phyloP scores from a whole-genome alignment of 2,113 vertebrate species.

The Piprites chloris region DNA sequence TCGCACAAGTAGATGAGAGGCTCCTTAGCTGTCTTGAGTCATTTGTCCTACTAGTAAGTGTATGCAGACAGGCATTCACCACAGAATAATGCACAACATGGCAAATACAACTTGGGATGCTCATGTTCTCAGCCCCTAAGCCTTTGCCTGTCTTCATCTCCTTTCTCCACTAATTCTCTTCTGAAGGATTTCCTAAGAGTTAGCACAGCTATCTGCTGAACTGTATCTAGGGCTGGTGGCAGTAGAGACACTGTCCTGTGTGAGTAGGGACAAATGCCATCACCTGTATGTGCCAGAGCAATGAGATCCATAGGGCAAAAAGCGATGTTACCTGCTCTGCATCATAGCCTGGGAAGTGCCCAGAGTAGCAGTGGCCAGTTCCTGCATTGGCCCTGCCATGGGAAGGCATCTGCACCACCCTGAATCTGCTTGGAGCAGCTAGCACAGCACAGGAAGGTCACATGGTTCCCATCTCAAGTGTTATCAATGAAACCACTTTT shows the following conservation, averaged over 20 bases:
- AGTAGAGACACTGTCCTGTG: background rate
- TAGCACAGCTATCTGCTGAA: background rate
- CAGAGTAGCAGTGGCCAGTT: background rate
- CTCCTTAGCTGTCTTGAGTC: background rate
- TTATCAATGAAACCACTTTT: background rate
- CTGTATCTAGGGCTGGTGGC: too few relatives aligned
- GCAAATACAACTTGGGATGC: background rate
- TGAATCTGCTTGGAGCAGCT: background rate
- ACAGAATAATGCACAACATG: background rate
- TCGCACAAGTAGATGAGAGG: background rate
- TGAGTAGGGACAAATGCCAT: background rate
- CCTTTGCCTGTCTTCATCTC: background rate
- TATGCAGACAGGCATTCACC: background rate
- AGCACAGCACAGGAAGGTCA: background rate
- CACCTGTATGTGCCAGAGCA: background rate
- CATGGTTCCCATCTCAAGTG: background rate
- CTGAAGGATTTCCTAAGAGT: background rate
- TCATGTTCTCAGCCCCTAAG: background rate
- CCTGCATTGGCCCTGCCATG: accelerated
- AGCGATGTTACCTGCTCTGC: background rate
- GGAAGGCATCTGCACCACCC: background rate
- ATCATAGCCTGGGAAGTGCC: background rate
- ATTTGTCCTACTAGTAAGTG: background rate
- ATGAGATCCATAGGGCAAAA: background rate
- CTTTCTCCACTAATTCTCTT: background rate